Evolutionary conservation across 1,140 invertebrate species (phyloP).

Genomic region (Nasonia longicornis): DNA sequence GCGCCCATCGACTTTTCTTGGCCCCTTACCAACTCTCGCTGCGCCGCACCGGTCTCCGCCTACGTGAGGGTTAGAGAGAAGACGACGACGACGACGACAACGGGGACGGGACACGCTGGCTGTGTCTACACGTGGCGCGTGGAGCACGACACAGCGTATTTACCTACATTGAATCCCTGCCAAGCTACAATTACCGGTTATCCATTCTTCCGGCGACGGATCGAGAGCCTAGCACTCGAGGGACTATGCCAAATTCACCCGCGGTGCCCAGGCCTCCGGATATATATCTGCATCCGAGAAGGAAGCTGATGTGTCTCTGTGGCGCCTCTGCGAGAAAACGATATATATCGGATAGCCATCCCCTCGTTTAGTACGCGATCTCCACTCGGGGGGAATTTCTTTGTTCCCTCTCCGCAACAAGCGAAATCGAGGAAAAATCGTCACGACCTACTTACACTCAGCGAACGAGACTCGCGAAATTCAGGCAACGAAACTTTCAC

Average conservation of each 20-base stretch:
- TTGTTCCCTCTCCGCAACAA: background rate
- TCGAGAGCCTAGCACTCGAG: background rate
- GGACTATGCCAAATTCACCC: conserved; percentile 62
- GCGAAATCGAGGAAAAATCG: background rate
- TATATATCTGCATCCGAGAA: conserved; percentile 6
- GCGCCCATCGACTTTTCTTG: conserved; percentile 65
- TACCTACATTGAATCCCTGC: conserved; percentile 70
- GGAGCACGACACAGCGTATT: conserved; percentile 55
- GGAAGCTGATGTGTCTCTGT: background rate
- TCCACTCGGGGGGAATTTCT: background rate
- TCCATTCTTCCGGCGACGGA: conserved; percentile 58
- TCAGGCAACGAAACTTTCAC: conserved; percentile 16
- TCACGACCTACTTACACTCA: conserved; percentile 13
- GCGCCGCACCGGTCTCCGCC: conserved; percentile 45
- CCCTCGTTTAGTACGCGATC: background rate
- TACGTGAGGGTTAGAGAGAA: conserved; percentile 34
- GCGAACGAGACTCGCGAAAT: background rate
- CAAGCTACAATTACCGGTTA: conserved; percentile 69
- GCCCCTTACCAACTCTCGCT: conserved; percentile 59
- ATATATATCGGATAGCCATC: background rate
- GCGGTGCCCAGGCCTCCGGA: conserved; percentile 17
- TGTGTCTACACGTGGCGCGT: conserved; percentile 18
- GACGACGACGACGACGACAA: background rate
- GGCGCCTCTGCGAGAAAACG: no score
- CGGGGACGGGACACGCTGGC: background rate